phyloP scores from a whole-genome alignment of 2,888 invertebrate species.

The Heliconius hortense region DNA sequence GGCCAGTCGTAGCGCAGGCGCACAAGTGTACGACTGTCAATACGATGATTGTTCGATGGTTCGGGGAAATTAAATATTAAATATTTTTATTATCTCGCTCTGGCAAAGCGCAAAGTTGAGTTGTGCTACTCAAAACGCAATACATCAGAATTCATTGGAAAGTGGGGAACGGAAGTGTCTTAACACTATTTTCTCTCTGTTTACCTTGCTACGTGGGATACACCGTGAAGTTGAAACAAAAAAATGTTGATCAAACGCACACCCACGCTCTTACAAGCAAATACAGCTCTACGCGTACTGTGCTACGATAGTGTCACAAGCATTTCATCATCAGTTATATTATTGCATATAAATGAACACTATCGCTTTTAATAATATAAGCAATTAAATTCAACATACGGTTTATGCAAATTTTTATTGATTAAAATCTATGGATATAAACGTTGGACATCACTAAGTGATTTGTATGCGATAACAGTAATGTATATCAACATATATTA shows the following conservation, averaged over 20 bases:
- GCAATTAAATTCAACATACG: background rate
- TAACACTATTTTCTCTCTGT: background rate
- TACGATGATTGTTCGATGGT: background rate
- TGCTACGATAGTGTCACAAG: background rate
- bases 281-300: too few species aligned
- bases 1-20: too few species aligned
- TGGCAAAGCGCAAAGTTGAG: background rate
- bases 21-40: background rate
- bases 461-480: background rate
- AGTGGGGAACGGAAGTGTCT: background rate
- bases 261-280: too few species aligned
- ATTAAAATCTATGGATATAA: conserved; percentile 10
- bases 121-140: too few species aligned
- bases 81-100: background rate
- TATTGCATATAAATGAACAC: background rate
- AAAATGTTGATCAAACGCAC: background rate
- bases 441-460: background rate
- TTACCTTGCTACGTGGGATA: background rate
- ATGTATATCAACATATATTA: background rate
- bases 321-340: background rate
- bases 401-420: background rate
- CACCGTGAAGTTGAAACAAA: background rate
- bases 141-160: background rate
- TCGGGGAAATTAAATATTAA: too few species aligned
- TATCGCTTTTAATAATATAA: background rate